Evolutionary conservation across 2,888 invertebrate genomes (phyloP).

Genomic region (Scrobipalpa atriplicella): DNA sequence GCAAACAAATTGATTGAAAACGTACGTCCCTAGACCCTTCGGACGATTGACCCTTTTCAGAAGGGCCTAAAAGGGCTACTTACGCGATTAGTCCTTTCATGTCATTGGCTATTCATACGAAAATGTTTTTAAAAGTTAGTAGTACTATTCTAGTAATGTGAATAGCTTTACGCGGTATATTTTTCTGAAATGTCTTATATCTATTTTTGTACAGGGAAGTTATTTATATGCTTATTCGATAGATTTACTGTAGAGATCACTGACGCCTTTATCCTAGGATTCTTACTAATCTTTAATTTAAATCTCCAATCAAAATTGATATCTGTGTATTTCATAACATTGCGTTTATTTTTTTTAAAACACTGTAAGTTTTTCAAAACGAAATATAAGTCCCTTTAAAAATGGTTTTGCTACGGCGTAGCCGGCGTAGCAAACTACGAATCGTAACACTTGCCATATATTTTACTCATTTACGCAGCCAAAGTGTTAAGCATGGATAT

Average conservation of each 20-base stretch:
- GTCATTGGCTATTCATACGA: conserved; percentile 54
- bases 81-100: conserved; percentile 73
- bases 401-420: too few relatives aligned
- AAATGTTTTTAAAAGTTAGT: conserved; percentile 34
- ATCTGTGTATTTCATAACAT: too few relatives aligned
- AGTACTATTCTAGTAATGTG: background rate
- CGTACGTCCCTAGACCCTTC: conserved; percentile 46
- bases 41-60: conserved; percentile 71
- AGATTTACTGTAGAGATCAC: background rate
- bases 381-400: too few relatives aligned
- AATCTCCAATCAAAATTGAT: too few relatives aligned
- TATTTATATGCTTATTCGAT: background rate
- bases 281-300: too few relatives aligned
- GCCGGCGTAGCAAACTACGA: too few relatives aligned
- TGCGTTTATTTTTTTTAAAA: too few relatives aligned
- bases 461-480: too few relatives aligned
- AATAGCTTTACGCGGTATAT: background rate
- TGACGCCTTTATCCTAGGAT: too few relatives aligned
- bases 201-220: background rate
- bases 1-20: conserved; percentile 58
- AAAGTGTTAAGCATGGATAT: too few relatives aligned
- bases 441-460: too few relatives aligned
- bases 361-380: too few relatives aligned
- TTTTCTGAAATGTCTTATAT: background rate
- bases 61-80: conserved; percentile 63